phyloP scores from a whole-genome alignment of 2,113 vertebrate species.

The Meriones unguiculatus region DNA sequence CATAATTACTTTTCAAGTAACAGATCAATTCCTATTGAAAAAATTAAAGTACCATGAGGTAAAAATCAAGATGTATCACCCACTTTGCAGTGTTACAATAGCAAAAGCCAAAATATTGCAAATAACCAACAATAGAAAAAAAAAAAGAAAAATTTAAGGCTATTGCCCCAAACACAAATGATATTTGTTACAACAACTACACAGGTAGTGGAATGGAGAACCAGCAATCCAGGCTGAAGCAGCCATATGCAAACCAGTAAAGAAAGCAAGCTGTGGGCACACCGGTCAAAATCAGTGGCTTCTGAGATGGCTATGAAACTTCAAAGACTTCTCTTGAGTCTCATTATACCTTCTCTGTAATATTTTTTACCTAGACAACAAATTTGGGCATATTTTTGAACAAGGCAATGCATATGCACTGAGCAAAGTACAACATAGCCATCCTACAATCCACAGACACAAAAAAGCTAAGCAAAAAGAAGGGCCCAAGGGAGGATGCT shows the following conservation, averaged over 20 bases:
- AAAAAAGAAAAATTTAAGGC: neutral
- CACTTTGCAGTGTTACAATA: neutral
- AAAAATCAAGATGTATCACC: neutral
- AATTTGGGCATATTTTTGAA: neutral
- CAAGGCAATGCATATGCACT: neutral
- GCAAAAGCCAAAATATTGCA: neutral
- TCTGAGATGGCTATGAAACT: neutral
- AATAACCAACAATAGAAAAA: neutral
- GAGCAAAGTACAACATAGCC: too few relatives aligned
- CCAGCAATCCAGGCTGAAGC: neutral
- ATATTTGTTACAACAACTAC: neutral
- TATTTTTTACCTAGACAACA: neutral
- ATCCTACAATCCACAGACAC: too few relatives aligned
- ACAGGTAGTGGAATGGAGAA: neutral
- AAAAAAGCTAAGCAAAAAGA: too few relatives aligned
- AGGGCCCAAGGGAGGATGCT: too few relatives aligned
- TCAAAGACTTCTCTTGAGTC: rapidly evolving
- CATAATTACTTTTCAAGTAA: neutral
- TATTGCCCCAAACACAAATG: neutral
- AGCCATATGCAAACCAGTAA: neutral
- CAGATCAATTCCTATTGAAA: neutral
- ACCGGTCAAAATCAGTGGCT: neutral
- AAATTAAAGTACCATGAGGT: neutral
- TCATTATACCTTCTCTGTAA: neutral
- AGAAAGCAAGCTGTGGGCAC: neutral